Percentiles rank a stretch among this genome's conserved stretches.
phyloP scores from a whole-genome alignment of 2,113 vertebrate genomes.

The Osmerus mordax region DNA sequence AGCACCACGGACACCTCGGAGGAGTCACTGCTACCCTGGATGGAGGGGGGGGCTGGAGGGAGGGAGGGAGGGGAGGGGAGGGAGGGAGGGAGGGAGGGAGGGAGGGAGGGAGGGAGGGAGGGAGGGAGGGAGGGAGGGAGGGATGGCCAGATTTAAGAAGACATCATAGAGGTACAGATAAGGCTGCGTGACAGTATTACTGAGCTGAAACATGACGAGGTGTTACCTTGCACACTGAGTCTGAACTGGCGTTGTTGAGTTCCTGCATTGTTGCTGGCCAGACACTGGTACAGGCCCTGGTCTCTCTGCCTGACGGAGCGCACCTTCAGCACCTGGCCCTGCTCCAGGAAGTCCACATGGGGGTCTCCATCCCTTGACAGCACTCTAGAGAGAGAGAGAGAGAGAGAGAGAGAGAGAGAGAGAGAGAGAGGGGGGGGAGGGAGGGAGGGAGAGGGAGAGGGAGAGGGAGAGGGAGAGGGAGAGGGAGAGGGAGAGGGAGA shows the following conservation, averaged over 20 bases:
- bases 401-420: not conserved
- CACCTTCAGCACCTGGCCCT: constrained; percentile 76
- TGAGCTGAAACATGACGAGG: not conserved
- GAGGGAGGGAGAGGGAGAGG: too few relatives aligned
- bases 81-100: constrained; percentile 71
- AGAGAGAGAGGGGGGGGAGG: too few relatives aligned
- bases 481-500: too few relatives aligned
- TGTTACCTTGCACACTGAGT: constrained; percentile 76
- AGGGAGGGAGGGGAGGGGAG: not conserved
- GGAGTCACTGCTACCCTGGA: constrained; percentile 68
- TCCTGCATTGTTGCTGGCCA: constrained; percentile 81
- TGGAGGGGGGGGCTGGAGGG: constrained; percentile 74
- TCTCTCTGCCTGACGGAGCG: constrained; percentile 71
- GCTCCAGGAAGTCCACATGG: constrained; percentile 71
- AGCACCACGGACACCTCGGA: constrained; percentile 71
- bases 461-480: too few relatives aligned
- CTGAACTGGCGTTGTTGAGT: constrained; percentile 80
- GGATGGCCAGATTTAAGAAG: too few relatives aligned
- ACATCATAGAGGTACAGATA: not conserved
- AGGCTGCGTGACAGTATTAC: not conserved
- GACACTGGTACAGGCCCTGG: constrained; percentile 80
- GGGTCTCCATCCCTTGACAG: constrained; percentile 68
- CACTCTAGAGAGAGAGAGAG: constrained; percentile 59
- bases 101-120: not conserved
- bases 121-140: not conserved